Evolutionary conservation across 2,797 vertebrate genomes (phyloP), one percentile per base, ranked within the genome.

Genomic region (Peromyscus aztecus): DNA sequence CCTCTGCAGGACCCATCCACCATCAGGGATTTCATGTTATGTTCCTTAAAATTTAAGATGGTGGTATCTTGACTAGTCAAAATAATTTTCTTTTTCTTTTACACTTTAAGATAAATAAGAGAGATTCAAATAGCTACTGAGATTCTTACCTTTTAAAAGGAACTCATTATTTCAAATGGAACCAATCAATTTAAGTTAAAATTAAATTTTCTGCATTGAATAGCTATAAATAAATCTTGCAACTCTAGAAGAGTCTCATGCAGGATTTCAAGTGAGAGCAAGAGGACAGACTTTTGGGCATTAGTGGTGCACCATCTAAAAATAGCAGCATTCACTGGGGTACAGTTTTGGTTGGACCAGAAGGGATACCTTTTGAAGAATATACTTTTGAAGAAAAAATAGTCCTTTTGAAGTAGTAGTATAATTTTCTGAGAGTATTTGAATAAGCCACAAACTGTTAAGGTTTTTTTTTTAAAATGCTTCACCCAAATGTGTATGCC

Each of bases 401-500:
- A n/a, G 21, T 61, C 9, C n/a, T 61, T 82, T 61, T 61, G 99
- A 99, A 98, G 99, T 99, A 98, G 99, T 99, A 98, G 99, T 99
- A 99, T 99, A 99, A 98, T 99, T 99, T 99, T 99, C 99, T 19
- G 99, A 99, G 99, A 99, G 98, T 99, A 99, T 98, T 99, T 99
- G 97, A 99, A 99, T 98, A 99, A 99, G 96, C 99, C 99, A 97
- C 99, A 99, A 93, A 99, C 99, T 98, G 99, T 99, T 98, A 99
- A 99, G 97, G n/a, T n/a, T n/a, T 99, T 99, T 99, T 99, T 99
- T 99, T 99, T 98, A 99, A 99, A 99, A 99, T 99, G 99, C 99
- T 99, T 98, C 99, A 99, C 98, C 99, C 99, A 88, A 99, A 99
- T 98, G 99, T 88, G 14, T 73, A 43, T 29, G n/a, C 13, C 19